These are phyloP conservation scores for Drosophila prostipennis DNA, from an alignment of 2,888 invertebrate species.

Conservation along the genomic window DNA sequence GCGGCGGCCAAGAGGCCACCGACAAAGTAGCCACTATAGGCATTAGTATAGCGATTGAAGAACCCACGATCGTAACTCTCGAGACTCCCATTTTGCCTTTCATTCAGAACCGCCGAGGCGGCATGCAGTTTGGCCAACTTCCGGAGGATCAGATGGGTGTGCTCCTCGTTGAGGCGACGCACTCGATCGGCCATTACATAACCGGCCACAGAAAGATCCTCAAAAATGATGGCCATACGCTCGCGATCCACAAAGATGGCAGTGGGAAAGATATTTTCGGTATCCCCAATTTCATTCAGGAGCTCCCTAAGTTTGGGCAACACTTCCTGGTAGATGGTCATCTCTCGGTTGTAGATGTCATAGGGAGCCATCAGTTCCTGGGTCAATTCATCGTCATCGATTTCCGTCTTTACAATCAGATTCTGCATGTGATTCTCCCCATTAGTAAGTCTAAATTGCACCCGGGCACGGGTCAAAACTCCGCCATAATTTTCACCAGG, in stretches of 20 bases:
- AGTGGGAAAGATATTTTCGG: conserved; percentile 76
- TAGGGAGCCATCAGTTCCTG: conserved; percentile 78
- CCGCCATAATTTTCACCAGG: conserved; percentile 83
- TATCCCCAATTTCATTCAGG: conserved; percentile 67
- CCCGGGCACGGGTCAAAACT: conserved; percentile 69
- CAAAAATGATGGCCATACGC: conserved; percentile 80
- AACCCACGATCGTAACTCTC: conserved; percentile 81
- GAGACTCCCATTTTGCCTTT: conserved; percentile 71
- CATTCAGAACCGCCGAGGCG: conserved; percentile 84
- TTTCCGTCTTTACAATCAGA: conserved; percentile 79
- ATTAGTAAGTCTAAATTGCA: conserved; percentile 53
- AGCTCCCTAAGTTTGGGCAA: conserved; percentile 78
- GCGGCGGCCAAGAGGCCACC: conserved; percentile 79
- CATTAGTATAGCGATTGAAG: conserved; percentile 81
- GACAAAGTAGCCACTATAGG: conserved; percentile 79
- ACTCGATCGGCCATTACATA: conserved; percentile 81
- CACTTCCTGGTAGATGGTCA: conserved; percentile 81
- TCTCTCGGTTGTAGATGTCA: conserved; percentile 82
- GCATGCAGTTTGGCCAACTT: conserved; percentile 85
- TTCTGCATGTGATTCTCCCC: conserved; percentile 34
- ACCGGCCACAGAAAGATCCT: conserved; percentile 75
- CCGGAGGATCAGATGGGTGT: conserved; percentile 82
- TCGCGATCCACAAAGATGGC: conserved; percentile 78
- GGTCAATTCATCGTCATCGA: conserved; percentile 77
- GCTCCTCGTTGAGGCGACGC: conserved; percentile 83